Evolutionary conservation across 2,113 vertebrate species (phyloP).

Genomic region (Gasterosteus nipponicus): DNA sequence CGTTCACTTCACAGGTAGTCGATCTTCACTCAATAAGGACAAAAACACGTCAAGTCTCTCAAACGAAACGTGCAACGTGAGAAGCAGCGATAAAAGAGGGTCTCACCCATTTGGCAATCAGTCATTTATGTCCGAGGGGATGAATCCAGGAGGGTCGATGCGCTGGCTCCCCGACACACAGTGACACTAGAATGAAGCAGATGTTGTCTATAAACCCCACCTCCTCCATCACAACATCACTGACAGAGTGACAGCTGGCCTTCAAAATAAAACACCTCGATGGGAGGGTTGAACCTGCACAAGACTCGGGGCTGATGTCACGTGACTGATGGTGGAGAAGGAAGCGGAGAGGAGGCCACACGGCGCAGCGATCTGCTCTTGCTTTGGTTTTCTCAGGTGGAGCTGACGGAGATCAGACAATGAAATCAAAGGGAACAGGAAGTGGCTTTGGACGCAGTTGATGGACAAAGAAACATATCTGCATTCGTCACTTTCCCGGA

Average conservation of each 20-base stretch:
- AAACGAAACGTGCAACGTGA: not conserved
- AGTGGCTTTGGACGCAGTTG: slow-evolving; percentile 22
- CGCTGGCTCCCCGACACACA: not conserved
- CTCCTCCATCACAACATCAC: slow-evolving; percentile 31
- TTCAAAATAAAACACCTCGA: slow-evolving; percentile 39
- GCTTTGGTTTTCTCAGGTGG: not conserved
- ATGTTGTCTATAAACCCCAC: slow-evolving; percentile 24
- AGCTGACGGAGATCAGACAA: not conserved
- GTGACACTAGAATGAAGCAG: slow-evolving; percentile 36
- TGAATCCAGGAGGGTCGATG: rapidly evolving
- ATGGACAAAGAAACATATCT: not conserved
- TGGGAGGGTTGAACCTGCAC: not conserved
- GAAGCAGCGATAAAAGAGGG: not conserved
- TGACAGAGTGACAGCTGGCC: too few relatives aligned
- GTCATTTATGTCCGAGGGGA: slow-evolving; percentile 66
- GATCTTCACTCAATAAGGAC: not conserved
- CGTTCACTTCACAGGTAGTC: too few relatives aligned
- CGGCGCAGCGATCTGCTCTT: too few relatives aligned
- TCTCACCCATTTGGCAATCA: slow-evolving; percentile 73
- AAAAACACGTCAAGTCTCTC: not conserved
- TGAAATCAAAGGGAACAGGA: not conserved
- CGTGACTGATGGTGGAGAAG: not conserved
- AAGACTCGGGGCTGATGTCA: not conserved
- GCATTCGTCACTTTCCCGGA: not conserved
- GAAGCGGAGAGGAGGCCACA: too few relatives aligned